These are phyloP conservation scores for Tragelaphus imberbis DNA, from an alignment of 2,113 vertebrate genomes.

Conservation along the genomic window DNA sequence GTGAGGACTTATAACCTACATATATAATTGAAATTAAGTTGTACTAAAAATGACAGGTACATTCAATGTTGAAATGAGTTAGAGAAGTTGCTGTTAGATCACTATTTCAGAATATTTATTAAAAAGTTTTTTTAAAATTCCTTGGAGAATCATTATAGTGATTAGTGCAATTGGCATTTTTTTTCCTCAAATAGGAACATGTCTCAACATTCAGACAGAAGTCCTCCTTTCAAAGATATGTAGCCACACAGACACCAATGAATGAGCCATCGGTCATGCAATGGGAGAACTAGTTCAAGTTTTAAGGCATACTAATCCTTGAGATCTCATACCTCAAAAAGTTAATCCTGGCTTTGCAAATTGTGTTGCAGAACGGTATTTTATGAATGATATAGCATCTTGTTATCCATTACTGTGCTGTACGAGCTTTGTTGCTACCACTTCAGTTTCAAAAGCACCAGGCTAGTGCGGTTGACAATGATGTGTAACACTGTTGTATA, in stretches of 20 bases:
- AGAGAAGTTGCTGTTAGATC: background rate
- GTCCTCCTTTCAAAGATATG: background rate
- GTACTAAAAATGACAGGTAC: background rate
- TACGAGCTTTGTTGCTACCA: background rate
- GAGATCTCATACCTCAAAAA: background rate
- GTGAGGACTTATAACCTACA: constrained; percentile 25
- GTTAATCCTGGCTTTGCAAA: constrained; percentile 12
- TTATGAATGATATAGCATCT: background rate
- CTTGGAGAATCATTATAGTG: background rate
- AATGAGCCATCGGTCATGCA: background rate
- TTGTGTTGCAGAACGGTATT: background rate
- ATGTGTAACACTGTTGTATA: background rate
- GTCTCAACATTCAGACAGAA: background rate
- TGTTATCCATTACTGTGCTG: background rate
- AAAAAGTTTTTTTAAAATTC: background rate
- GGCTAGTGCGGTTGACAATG: background rate
- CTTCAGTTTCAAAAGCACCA: background rate
- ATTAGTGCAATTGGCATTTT: background rate
- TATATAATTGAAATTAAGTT: constrained; percentile 48
- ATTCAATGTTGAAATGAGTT: constrained; percentile 1
- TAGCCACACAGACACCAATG: background rate
- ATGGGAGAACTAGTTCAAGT: background rate
- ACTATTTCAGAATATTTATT: constrained; percentile 6
- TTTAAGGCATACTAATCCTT: background rate
- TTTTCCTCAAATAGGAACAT: background rate